Conservation (phyloP, 2,888 invertebrate genomes). For the Eremobia ochroleuca region DNA sequence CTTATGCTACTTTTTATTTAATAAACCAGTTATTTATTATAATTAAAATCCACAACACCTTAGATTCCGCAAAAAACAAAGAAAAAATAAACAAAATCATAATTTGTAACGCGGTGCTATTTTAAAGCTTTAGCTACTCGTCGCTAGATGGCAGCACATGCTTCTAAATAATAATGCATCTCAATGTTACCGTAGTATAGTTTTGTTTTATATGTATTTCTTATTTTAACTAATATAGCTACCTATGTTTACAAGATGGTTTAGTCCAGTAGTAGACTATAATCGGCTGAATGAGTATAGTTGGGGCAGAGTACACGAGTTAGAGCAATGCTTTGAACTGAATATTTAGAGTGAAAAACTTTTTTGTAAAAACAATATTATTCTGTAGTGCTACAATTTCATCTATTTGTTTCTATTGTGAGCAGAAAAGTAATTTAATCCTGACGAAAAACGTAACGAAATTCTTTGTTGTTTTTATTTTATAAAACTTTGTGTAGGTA, state of each 20-base stretch:
- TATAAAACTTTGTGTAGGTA: neutral
- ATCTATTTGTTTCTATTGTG: conserved; percentile 22
- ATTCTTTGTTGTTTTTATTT: conserved; percentile 44
- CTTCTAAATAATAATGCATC: neutral
- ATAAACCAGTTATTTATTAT: neutral
- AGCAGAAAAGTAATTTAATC: conserved; percentile 41
- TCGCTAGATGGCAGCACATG: conserved; percentile 76
- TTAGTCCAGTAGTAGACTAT: neutral
- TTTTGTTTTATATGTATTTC: neutral
- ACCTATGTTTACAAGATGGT: neutral
- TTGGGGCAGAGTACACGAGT: neutral
- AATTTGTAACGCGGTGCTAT: neutral
- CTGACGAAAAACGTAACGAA: conserved; percentile 26
- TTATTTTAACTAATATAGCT: neutral
- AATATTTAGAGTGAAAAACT: neutral
- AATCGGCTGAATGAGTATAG: neutral
- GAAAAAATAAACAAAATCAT: neutral
- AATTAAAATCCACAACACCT: neutral
- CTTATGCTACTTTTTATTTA: neutral
- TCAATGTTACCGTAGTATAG: neutral
- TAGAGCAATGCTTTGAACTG: neutral
- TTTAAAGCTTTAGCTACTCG: conserved; percentile 67
- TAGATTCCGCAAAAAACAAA: neutral
- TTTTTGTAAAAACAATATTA: neutral
- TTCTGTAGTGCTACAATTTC: neutral